Evolutionary conservation across 2,888 invertebrate species (phyloP).

Genomic region (Chymomyza caudatula): DNA sequence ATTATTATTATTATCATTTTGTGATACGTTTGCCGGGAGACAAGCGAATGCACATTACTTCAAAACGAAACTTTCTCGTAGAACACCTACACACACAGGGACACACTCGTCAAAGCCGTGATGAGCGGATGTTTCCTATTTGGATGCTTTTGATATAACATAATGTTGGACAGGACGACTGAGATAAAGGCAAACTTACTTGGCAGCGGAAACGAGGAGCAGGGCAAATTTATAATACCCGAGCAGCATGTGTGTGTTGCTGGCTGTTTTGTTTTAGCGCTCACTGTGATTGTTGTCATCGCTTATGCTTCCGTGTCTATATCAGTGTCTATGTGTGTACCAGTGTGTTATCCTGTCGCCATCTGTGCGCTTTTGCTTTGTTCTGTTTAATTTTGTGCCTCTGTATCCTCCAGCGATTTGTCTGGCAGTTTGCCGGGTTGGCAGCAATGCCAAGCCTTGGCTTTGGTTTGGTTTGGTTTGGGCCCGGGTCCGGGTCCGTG

Average conservation of each 20-base stretch:
- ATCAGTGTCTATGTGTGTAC: conserved; percentile 11
- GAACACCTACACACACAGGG: not conserved
- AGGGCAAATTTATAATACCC: conserved; percentile 53
- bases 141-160: not conserved
- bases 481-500: not conserved
- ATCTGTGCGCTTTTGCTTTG: conserved; percentile 62
- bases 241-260: conserved; percentile 6
- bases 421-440: not conserved
- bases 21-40: not conserved
- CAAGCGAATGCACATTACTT: not conserved
- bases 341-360: conserved; percentile 57
- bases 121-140: not conserved
- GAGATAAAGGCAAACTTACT: not conserved
- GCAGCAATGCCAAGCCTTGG: not conserved
- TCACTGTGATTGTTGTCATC: conserved; percentile 59
- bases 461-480: not conserved
- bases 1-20: not conserved
- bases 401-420: conserved; percentile 60
- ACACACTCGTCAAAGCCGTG: not conserved
- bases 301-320: conserved; percentile 13
- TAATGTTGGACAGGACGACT: not conserved
- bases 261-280: conserved; percentile 56
- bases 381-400: conserved; percentile 64
- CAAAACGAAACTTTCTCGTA: not conserved
- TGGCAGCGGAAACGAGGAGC: not conserved